Evolutionary conservation across 2,113 vertebrate species (phyloP).

Genomic region (Polyodon spathula): DNA sequence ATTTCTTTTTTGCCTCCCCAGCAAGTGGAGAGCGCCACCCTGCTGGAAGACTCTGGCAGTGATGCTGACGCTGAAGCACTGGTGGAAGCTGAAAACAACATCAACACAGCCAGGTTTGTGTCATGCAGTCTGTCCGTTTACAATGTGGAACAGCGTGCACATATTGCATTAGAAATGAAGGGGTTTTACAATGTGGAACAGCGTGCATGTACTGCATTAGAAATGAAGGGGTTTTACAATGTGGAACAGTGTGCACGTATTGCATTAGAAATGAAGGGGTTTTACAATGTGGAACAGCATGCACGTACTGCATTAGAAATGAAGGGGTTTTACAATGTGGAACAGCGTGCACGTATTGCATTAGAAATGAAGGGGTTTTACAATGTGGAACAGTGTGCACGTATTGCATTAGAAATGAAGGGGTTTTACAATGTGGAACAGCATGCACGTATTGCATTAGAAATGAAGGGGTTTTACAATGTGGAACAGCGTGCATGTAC

Average conservation of each 20-base stretch:
- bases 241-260: background rate
- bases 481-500: too few species aligned
- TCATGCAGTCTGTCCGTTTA: too few species aligned
- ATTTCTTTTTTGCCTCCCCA: slow-evolving; percentile 20
- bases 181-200: background rate
- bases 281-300: background rate
- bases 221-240: too few species aligned
- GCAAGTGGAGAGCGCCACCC: slow-evolving; percentile 27
- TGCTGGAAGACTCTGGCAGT: slow-evolving; percentile 64
- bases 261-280: background rate
- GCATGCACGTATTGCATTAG: background rate
- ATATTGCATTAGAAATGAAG: background rate
- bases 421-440: background rate
- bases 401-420: too few species aligned
- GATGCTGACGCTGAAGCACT: slow-evolving; percentile 53
- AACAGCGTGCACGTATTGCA: background rate
- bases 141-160: background rate
- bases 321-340: background rate
- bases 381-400: background rate
- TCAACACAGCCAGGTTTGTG: slow-evolving; percentile 64
- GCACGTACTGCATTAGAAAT: too few species aligned
- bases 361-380: background rate
- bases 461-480: background rate
- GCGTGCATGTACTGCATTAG: too few species aligned
- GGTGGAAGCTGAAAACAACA: slow-evolving; percentile 60